Conservation (phyloP, 1,140 invertebrate genomes). For the Chelonus insularis region DNA sequence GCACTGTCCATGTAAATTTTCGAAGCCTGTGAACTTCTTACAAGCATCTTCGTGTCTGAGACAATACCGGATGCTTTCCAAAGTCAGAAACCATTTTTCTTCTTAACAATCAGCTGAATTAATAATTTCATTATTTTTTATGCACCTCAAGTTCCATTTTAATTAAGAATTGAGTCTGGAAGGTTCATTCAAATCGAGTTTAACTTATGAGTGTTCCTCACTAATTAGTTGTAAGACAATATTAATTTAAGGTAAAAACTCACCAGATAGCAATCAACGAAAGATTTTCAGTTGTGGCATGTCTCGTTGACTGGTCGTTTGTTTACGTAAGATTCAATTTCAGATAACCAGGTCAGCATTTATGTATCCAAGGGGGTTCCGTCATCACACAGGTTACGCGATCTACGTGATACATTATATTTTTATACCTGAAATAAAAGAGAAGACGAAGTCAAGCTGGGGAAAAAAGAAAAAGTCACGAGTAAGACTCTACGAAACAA, state of each 20-base stretch:
- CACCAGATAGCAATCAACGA: slow-evolving; percentile 1
- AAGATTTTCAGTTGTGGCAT: not conserved
- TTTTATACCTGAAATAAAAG: not conserved
- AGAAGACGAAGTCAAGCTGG: slow-evolving; percentile 29
- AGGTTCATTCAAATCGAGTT: too few relatives aligned
- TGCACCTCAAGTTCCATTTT: too few relatives aligned
- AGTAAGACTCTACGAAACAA: not conserved
- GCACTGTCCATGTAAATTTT: too few relatives aligned
- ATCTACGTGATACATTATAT: not conserved
- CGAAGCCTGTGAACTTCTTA: too few relatives aligned
- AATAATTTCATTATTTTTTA: too few relatives aligned
- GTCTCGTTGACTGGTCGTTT: slow-evolving; percentile 10
- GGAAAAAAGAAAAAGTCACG: slow-evolving; percentile 36
- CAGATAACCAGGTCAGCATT: slow-evolving; percentile 24
- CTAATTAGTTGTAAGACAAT: too few relatives aligned
- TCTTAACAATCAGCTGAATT: too few relatives aligned
- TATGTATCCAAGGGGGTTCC: slow-evolving; percentile 14
- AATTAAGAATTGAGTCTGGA: too few relatives aligned
- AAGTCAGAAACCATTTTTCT: too few relatives aligned
- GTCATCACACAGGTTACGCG: slow-evolving; percentile 10
- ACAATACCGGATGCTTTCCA: too few relatives aligned
- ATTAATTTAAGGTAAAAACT: not conserved
- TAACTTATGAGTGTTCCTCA: too few relatives aligned
- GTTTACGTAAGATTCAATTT: slow-evolving; percentile 34
- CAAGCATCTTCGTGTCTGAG: too few relatives aligned